These are phyloP conservation scores for Garra rufa DNA, from an alignment of 2,113 vertebrate species.

Conservation along the genomic window DNA sequence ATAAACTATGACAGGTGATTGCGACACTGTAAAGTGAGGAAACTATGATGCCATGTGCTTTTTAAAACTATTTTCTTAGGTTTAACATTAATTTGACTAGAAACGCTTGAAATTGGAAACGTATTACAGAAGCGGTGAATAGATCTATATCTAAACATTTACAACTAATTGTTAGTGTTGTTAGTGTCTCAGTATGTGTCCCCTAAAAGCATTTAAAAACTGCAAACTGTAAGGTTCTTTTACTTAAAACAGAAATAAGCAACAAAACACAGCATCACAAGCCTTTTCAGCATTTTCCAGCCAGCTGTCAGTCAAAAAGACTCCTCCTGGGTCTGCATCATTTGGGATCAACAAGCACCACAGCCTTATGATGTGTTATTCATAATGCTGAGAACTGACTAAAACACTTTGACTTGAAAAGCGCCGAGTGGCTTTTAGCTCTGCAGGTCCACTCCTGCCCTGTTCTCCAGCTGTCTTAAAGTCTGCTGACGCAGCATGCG, in stretches of 20 bases:
- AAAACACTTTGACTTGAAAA: constrained; percentile 32
- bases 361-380: constrained; percentile 36
- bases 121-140: too few species aligned
- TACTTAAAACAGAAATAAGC: not conserved
- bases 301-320: constrained; percentile 25
- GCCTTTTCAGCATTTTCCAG: not conserved
- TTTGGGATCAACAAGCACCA: constrained; percentile 19
- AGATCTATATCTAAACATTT: not conserved
- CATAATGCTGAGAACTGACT: constrained; percentile 38
- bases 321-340: constrained; percentile 1
- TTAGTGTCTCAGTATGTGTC: not conserved
- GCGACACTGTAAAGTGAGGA: too few species aligned
- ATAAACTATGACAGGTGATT: too few species aligned
- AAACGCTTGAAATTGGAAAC: too few species aligned
- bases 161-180: not conserved
- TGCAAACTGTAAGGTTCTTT: not conserved
- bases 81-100: too few species aligned
- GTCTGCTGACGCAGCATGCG: constrained; percentile 54
- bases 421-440: constrained; percentile 32
- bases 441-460: constrained; percentile 40
- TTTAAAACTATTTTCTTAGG: too few species aligned
- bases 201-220: not conserved
- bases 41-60: too few species aligned
- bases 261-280: not conserved
- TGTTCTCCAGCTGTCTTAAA: constrained; percentile 43